phyloP scores from a whole-genome alignment of 2,888 invertebrate genomes.

The Bhutanitis thaidina region DNA sequence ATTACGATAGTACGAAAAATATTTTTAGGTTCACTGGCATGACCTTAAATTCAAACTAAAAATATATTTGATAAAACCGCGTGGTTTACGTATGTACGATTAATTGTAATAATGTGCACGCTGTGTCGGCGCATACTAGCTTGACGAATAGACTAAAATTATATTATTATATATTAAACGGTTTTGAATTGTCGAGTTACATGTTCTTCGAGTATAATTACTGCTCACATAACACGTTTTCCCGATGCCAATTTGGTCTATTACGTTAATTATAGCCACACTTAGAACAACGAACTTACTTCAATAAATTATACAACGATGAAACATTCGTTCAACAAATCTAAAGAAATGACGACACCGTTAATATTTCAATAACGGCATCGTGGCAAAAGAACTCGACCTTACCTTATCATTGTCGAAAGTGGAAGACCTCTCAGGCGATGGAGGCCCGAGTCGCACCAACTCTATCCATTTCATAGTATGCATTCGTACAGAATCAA shows the following conservation, averaged over 20 bases:
- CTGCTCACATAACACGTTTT: background rate
- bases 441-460: constrained; percentile 61
- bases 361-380: constrained; percentile 3
- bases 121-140: background rate
- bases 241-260: background rate
- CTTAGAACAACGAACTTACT: background rate
- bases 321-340: background rate
- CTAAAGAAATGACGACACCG: constrained; percentile 4
- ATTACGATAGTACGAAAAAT: too few relatives aligned
- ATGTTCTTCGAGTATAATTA: background rate
- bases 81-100: background rate
- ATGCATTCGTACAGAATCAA: constrained; percentile 48
- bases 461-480: constrained; percentile 74
- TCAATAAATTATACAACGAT: background rate
- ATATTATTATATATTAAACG: background rate
- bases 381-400: constrained; percentile 18
- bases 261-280: background rate
- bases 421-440: constrained; percentile 51
- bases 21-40: too few relatives aligned
- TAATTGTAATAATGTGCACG: background rate
- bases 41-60: too few relatives aligned
- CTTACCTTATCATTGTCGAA: constrained; percentile 68
- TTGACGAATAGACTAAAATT: background rate
- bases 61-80: too few relatives aligned
- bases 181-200: background rate